Conservation (phyloP, 2,797 vertebrate species). For the Betta splendens region DNA sequence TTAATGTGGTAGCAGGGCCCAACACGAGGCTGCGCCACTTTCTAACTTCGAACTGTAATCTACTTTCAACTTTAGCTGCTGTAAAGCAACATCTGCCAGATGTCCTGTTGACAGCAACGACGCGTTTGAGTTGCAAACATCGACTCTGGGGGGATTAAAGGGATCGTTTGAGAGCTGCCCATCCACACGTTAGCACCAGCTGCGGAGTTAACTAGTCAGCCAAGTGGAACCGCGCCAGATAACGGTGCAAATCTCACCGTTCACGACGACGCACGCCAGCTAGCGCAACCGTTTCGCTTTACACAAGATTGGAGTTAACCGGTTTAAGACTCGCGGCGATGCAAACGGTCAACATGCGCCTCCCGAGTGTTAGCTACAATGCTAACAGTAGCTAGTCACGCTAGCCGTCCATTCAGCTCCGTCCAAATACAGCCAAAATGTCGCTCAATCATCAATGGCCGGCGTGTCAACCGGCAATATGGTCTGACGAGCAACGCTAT, state of each 20-base stretch:
- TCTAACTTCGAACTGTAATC: background rate
- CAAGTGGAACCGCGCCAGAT: background rate
- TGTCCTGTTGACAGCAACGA: background rate
- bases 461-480: fast-evolving
- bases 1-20: background rate
- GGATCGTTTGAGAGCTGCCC: background rate
- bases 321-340: background rate
- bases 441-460: constrained; percentile 5
- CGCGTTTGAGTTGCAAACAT: background rate
- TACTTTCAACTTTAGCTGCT: too few relatives aligned
- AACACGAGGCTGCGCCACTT: background rate
- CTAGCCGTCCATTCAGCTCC: constrained; percentile 43
- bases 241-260: background rate
- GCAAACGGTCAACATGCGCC: background rate
- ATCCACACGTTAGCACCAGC: background rate
- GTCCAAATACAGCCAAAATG: constrained; percentile 8
- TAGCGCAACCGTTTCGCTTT: too few relatives aligned
- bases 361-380: constrained; percentile 13
- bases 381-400: constrained; percentile 38
- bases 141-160: background rate
- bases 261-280: background rate
- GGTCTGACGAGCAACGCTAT: fast-evolving
- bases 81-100: background rate
- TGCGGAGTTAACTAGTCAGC: background rate
- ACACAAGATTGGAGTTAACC: background rate